Conservation (phyloP, 2,797 vertebrate genomes). For the Enteromius afrohamiltoni region DNA sequence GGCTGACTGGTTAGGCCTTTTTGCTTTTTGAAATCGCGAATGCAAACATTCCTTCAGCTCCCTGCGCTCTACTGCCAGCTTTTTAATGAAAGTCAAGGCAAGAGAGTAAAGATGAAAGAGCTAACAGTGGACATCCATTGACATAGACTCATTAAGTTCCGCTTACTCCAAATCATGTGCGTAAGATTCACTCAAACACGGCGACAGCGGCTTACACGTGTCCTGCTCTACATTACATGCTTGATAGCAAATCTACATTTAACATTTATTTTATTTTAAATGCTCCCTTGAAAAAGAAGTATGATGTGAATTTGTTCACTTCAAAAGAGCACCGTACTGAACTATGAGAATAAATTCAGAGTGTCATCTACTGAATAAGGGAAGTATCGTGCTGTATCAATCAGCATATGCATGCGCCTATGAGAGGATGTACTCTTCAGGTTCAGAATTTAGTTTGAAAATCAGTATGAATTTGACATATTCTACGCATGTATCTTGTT, state of each 20-base stretch:
- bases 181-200: conserved; percentile 3
- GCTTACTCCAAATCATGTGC: not conserved
- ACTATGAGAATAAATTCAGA: not conserved
- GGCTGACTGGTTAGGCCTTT: conserved; percentile 20
- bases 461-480: not conserved
- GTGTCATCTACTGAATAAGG: not conserved
- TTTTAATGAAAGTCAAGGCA: conserved; percentile 46
- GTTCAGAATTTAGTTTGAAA: not conserved
- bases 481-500: not conserved
- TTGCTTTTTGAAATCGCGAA: conserved; percentile 15
- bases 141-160: conserved; percentile 33
- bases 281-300: not conserved
- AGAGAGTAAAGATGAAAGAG: conserved; percentile 20
- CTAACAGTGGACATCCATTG: not conserved
- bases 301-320: not conserved
- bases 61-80: not conserved
- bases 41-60: conserved; percentile 33
- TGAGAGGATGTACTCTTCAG: too few species aligned
- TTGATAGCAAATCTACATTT: conserved; percentile 2
- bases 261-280: conserved; percentile 9
- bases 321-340: not conserved
- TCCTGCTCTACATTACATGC: conserved; percentile 12
- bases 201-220: not conserved
- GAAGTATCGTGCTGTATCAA: not conserved
- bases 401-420: not conserved